A percentile compares a stretch with the other conserved stretches of the same genome.
Conservation (phyloP, 2,888 invertebrate species). For the Melinopterus prodromus region DNA sequence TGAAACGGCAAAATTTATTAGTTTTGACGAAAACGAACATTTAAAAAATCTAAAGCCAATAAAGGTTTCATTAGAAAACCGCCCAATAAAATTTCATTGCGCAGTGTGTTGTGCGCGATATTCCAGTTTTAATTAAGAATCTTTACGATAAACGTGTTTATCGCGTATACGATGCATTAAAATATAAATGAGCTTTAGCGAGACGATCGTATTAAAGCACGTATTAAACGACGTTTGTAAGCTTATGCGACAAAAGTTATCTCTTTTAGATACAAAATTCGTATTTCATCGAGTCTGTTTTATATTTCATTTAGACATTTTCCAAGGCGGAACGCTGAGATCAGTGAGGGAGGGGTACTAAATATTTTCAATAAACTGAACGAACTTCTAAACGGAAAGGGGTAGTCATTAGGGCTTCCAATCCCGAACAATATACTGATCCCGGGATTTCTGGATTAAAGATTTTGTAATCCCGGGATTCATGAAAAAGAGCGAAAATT, state of each 20-base stretch:
- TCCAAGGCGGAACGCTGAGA: no score
- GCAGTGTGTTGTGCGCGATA: neutral
- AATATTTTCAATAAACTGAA: no score
- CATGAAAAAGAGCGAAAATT: no score
- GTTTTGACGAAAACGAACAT: neutral
- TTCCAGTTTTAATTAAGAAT: neutral
- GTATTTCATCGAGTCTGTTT: neutral
- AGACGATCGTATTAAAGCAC: neutral
- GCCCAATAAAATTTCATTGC: neutral
- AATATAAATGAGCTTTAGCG: neutral
- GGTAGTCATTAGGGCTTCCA: no score
- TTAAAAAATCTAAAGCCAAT: neutral
- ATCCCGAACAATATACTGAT: no score
- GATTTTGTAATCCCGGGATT: no score
- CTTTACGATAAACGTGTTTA: slow-evolving; percentile 4
- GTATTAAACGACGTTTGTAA: neutral
- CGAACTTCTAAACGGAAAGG: no score
- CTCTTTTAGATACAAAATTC: neutral
- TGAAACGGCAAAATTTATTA: neutral
- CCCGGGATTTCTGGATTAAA: no score
- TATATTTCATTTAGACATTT: no score
- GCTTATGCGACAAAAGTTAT: neutral
- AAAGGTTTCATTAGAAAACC: neutral
- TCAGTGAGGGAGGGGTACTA: no score
- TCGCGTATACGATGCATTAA: neutral